These are phyloP conservation scores for Carpatolechia fugitivella DNA, from an alignment of 2,888 invertebrate species.

Conservation along the genomic window DNA sequence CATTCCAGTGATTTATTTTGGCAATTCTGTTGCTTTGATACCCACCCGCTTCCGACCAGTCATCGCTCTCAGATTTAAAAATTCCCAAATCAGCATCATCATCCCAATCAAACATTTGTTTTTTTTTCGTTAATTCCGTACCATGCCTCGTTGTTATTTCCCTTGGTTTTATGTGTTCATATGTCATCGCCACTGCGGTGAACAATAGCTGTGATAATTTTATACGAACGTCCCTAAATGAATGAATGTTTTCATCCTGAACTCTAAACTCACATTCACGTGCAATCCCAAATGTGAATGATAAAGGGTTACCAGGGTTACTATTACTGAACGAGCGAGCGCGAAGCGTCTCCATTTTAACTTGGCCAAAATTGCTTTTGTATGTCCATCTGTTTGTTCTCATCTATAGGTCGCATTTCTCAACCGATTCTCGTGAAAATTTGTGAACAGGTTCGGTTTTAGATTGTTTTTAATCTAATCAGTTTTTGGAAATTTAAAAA, in stretches of 20 bases:
- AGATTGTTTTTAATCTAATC: no score
- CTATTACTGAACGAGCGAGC: no score
- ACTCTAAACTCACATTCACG: slow-evolving; percentile 22
- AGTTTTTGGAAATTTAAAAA: no score
- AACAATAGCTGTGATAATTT: slow-evolving; percentile 25
- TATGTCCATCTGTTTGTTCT: no score
- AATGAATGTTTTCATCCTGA: slow-evolving; percentile 23
- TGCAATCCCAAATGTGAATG: slow-evolving; percentile 10
- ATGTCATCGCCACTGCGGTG: slow-evolving; percentile 17
- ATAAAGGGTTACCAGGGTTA: slow-evolving; percentile 17
- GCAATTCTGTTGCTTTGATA: slow-evolving; percentile 1
- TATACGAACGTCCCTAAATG: slow-evolving; percentile 25
- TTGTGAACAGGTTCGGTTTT: no score
- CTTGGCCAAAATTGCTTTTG: no score
- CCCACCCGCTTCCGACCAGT: no score
- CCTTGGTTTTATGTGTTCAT: slow-evolving; percentile 20
- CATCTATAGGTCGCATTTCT: no score
- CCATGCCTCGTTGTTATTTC: slow-evolving; percentile 17
- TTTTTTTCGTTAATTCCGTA: slow-evolving; percentile 15
- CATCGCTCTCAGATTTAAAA: no score
- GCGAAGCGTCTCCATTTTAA: no score
- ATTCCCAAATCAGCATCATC: no score
- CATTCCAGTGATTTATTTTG: neutral
- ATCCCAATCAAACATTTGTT: slow-evolving; percentile 8
- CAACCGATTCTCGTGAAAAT: no score